Evolutionary conservation across 1,140 invertebrate genomes (phyloP).

Genomic region (Drosophila pandora): DNA sequence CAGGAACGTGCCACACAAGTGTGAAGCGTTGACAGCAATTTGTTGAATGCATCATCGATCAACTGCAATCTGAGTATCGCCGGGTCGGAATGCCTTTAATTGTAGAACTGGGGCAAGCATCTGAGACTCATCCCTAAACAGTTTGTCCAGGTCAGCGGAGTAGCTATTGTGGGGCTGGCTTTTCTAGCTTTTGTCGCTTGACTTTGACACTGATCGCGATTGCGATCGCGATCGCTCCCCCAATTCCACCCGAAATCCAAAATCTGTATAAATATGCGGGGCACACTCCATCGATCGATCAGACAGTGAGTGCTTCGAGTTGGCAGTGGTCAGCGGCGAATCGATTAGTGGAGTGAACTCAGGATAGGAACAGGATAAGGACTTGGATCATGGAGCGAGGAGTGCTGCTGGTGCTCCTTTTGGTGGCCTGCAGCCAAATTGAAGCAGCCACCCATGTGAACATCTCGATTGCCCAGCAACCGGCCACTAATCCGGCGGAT

Average conservation of each 20-base stretch:
- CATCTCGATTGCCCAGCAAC: conserved; percentile 76
- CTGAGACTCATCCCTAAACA: conserved; percentile 75
- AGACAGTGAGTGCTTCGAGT: conserved; percentile 52
- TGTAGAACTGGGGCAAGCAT: conserved; percentile 78
- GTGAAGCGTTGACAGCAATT: conserved; percentile 59
- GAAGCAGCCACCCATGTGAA: conserved; percentile 75
- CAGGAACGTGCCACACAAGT: conserved; percentile 65
- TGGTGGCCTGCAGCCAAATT: conserved; percentile 52
- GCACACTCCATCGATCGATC: conserved; percentile 49
- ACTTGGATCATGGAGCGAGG: conserved; percentile 35
- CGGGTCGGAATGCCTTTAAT: conserved; percentile 71
- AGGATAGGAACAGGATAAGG: neutral
- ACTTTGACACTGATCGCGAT: conserved; percentile 74
- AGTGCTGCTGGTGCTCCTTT: conserved; percentile 53
- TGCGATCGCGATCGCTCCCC: conserved; percentile 50
- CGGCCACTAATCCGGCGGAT: conserved; percentile 75
- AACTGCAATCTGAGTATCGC: conserved; percentile 25
- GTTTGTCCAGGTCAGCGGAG: conserved; percentile 47
- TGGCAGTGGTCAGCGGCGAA: conserved; percentile 35
- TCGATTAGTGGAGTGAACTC: conserved; percentile 7
- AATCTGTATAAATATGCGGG: conserved; percentile 73
- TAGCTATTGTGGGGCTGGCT: conserved; percentile 3
- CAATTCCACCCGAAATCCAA: conserved; percentile 32
- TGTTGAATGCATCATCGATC: conserved; percentile 67
- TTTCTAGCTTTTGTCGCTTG: conserved; percentile 18